Evolutionary conservation across 2,888 invertebrate genomes (phyloP).

Genomic region (Poecilobothrus nobilitatus): DNA sequence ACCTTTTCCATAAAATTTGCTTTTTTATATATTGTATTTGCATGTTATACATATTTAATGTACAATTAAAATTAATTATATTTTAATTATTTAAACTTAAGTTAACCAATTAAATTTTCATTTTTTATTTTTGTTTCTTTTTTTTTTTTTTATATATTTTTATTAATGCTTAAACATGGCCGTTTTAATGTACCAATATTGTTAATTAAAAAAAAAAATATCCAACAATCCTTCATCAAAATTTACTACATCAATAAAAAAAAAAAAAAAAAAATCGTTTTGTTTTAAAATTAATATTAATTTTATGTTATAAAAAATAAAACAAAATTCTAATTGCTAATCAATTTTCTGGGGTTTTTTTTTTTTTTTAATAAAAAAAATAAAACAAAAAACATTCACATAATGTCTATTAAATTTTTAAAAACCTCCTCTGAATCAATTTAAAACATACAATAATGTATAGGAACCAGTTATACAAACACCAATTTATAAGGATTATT

Average conservation of each 20-base stretch:
- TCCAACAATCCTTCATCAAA: too few relatives aligned
- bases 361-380: neutral
- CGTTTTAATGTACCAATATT: neutral
- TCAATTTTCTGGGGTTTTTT: neutral
- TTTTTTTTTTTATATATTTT: neutral
- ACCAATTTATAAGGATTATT: constrained; percentile 49
- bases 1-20: too few relatives aligned
- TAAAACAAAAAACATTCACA: too few relatives aligned
- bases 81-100: neutral
- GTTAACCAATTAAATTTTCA: neutral
- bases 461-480: constrained; percentile 46
- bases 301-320: too few relatives aligned
- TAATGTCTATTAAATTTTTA: neutral
- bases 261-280: too few relatives aligned
- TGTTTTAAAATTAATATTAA: too few relatives aligned
- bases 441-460: too few relatives aligned
- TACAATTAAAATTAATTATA: neutral
- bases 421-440: neutral
- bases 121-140: neutral
- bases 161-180: neutral
- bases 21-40: too few relatives aligned
- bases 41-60: too few relatives aligned
- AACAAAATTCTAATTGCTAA: too few relatives aligned
- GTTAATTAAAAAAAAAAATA: too few relatives aligned
- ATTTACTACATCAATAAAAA: too few relatives aligned